These are phyloP conservation scores for Alfaro cultratus DNA, from an alignment of 2,797 vertebrate genomes.

Conservation along the genomic window DNA sequence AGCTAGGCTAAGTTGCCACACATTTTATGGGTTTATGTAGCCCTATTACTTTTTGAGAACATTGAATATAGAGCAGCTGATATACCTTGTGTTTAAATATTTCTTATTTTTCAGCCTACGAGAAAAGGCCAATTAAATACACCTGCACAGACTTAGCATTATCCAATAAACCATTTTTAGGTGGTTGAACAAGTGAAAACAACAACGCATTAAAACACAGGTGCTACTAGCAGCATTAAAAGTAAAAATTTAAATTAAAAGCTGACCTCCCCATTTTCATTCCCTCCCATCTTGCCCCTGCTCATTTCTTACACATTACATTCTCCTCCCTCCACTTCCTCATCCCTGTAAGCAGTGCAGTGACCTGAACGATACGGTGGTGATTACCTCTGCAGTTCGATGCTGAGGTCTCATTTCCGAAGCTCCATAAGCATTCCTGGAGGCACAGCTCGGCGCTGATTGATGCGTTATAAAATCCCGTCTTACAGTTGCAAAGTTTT, in stretches of 20 bases:
- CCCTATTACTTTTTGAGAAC: not conserved
- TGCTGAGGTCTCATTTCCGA: slow-evolving; percentile 70
- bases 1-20: not conserved
- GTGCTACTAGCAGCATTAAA: slow-evolving; percentile 11
- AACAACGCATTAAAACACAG: slow-evolving; percentile 7
- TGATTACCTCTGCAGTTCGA: slow-evolving; percentile 77
- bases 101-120: not conserved
- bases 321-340: slow-evolving; percentile 43
- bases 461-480: slow-evolving; percentile 75
- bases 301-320: slow-evolving; percentile 35
- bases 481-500: slow-evolving; percentile 80
- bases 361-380: slow-evolving; percentile 66
- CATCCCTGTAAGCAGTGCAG: slow-evolving; percentile 41
- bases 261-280: slow-evolving; percentile 6
- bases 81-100: not conserved
- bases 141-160: not conserved
- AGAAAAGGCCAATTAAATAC: not conserved
- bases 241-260: too few relatives aligned
- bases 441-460: slow-evolving; percentile 65
- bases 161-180: slow-evolving; percentile 11
- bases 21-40: not conserved
- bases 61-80: not conserved
- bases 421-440: slow-evolving; percentile 69
- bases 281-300: not conserved
- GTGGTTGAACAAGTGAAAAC: not conserved